Percentiles rank a stretch among this genome's conserved stretches.
These are phyloP conservation scores for Cyprinella venusta DNA, from an alignment of 2,797 vertebrate species.

Conservation along the genomic window DNA sequence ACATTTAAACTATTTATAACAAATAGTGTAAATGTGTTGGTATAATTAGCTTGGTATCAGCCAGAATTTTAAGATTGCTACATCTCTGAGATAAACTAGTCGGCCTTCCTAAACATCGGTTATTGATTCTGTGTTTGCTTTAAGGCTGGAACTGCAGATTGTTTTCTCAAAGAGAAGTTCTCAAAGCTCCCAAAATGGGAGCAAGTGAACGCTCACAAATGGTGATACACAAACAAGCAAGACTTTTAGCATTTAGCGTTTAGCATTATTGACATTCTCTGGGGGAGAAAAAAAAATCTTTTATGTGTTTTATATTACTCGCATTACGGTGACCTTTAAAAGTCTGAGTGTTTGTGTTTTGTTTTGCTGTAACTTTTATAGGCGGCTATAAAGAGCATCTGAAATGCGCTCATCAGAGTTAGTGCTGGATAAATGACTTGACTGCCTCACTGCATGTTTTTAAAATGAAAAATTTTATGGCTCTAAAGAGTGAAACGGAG, in stretches of 20 bases:
- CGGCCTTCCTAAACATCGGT: background rate
- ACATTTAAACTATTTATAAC: background rate
- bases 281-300: background rate
- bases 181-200: constrained; percentile 5
- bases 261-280: constrained; percentile 1
- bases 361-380: constrained; percentile 38
- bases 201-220: constrained; percentile 11
- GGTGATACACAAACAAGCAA: background rate
- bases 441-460: constrained; percentile 71
- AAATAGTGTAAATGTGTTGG: background rate
- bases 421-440: constrained; percentile 67
- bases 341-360: constrained; percentile 36
- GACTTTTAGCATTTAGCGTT: constrained; percentile 23
- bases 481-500: constrained; percentile 76
- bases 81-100: background rate
- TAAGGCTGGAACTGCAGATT: background rate
- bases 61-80: background rate
- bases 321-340: constrained; percentile 26
- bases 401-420: constrained; percentile 46
- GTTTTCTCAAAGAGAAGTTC: constrained; percentile 2
- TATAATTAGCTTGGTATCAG: background rate
- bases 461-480: constrained; percentile 73
- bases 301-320: constrained; percentile 34
- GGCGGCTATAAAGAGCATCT: constrained; percentile 44
- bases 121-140: constrained; percentile 3